Percentiles rank a stretch among this genome's conserved stretches.
These are phyloP conservation scores for Hestina assimilis DNA, from an alignment of 1,140 invertebrate species.

Conservation along the genomic window DNA sequence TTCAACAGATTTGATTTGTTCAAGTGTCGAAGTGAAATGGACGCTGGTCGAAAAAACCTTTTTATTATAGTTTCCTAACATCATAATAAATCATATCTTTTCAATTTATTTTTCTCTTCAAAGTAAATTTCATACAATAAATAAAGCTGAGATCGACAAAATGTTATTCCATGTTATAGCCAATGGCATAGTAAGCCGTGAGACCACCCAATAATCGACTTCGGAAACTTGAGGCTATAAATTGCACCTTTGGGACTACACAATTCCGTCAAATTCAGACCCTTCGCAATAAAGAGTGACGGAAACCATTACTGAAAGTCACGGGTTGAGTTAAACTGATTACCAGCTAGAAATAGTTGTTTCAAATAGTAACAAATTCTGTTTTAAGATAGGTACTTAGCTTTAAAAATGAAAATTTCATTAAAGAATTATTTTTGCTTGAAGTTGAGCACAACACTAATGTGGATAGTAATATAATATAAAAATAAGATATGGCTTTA, in stretches of 20 bases:
- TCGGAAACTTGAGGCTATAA: slow-evolving; percentile 22
- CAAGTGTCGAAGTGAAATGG: too few relatives aligned
- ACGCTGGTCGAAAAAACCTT: too few relatives aligned
- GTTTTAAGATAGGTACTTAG: too few relatives aligned
- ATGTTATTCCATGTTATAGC: slow-evolving; percentile 3
- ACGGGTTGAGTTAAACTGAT: not conserved
- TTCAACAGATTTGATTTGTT: too few relatives aligned
- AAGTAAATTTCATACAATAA: not conserved
- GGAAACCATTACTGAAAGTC: slow-evolving; percentile 17
- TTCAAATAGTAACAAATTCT: not conserved
- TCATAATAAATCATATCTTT: too few relatives aligned
- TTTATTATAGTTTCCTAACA: too few relatives aligned
- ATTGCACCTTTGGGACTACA: slow-evolving; percentile 21
- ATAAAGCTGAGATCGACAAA: slow-evolving; percentile 4
- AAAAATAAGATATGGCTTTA: too few relatives aligned
- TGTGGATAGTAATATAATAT: too few relatives aligned
- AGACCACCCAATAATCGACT: slow-evolving; percentile 17
- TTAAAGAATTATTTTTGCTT: too few relatives aligned
- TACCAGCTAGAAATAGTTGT: not conserved
- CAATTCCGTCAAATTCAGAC: slow-evolving; percentile 21
- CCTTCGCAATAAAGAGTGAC: slow-evolving; percentile 14
- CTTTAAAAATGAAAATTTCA: too few relatives aligned
- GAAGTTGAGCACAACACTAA: too few relatives aligned
- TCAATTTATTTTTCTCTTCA: too few relatives aligned
- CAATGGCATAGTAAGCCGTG: not conserved